phyloP scores from a whole-genome alignment of 2,797 vertebrate species.

The Darevskia nairensis region DNA sequence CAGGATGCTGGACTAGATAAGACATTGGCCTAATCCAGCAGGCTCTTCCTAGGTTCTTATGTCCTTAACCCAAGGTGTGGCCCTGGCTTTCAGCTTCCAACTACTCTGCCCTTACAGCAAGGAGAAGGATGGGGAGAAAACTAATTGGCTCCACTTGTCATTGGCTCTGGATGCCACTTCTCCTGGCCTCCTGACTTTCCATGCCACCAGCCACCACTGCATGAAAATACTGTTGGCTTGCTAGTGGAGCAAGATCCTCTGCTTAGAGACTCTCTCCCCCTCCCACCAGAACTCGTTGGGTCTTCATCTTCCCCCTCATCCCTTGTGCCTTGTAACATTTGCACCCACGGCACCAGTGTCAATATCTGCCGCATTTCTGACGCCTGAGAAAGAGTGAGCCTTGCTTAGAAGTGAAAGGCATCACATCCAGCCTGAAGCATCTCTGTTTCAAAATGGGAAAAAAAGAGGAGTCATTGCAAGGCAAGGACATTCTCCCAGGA shows the following conservation, averaged over 20 bases:
- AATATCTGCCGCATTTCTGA: constrained; percentile 57
- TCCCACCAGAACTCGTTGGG: background rate
- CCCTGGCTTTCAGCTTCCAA: too few relatives aligned
- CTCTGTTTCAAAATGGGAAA: constrained; percentile 49
- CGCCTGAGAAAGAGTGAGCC: constrained; percentile 28
- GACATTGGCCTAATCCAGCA: too few relatives aligned
- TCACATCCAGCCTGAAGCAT: constrained; percentile 57
- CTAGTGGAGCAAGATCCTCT: background rate
- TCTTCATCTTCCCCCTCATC: background rate
- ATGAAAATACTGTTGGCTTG: background rate
- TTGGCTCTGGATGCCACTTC: too few relatives aligned
- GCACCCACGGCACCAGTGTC: background rate
- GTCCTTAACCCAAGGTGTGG: too few relatives aligned
- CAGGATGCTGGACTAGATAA: too few relatives aligned
- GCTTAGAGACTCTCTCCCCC: background rate
- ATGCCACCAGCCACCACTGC: too few relatives aligned
- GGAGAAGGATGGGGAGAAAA: too few relatives aligned
- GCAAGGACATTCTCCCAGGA: constrained; percentile 61
- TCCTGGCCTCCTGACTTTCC: too few relatives aligned
- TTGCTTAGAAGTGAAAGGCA: constrained; percentile 56
- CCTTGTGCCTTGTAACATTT: background rate
- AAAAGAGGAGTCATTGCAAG: constrained; percentile 38
- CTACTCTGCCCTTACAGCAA: too few relatives aligned
- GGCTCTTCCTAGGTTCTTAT: too few relatives aligned
- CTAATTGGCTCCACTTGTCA: too few relatives aligned